Conservation (phyloP, 2,888 invertebrate genomes). For the Thera britannica region DNA sequence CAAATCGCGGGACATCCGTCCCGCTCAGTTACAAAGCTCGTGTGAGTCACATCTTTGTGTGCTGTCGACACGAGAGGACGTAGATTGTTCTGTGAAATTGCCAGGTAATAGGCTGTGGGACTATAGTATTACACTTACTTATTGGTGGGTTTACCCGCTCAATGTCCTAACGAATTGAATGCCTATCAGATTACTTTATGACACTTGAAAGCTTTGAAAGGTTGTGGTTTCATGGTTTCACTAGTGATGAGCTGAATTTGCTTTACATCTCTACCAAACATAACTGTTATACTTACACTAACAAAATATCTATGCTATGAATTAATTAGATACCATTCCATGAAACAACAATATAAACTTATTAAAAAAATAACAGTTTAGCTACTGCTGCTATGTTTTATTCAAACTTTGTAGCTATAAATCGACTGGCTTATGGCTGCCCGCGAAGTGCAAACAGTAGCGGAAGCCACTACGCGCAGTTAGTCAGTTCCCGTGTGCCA, state of each 20-base stretch:
- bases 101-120: constrained; percentile 83
- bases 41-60: constrained; percentile 78
- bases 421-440: neutral
- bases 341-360: too few relatives aligned
- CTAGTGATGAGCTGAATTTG: neutral
- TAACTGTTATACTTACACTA: too few relatives aligned
- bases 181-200: constrained; percentile 64
- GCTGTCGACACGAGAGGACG: constrained; percentile 76
- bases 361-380: neutral
- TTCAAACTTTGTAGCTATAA: neutral
- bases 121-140: constrained; percentile 83
- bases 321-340: too few relatives aligned
- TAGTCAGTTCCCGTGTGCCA: neutral
- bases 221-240: constrained; percentile 8
- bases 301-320: too few relatives aligned
- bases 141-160: constrained; percentile 77
- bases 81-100: constrained; percentile 85
- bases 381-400: neutral
- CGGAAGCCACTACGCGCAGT: neutral
- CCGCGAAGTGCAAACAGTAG: neutral
- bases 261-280: neutral
- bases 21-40: constrained; percentile 74
- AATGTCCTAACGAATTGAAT: constrained; percentile 78
- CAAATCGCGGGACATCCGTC: constrained; percentile 79
- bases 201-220: constrained; percentile 45